A percentile compares a stretch with the other conserved stretches of the same genome.
Conservation (phyloP, 2,888 invertebrate genomes). For the Norana najaformis region DNA sequence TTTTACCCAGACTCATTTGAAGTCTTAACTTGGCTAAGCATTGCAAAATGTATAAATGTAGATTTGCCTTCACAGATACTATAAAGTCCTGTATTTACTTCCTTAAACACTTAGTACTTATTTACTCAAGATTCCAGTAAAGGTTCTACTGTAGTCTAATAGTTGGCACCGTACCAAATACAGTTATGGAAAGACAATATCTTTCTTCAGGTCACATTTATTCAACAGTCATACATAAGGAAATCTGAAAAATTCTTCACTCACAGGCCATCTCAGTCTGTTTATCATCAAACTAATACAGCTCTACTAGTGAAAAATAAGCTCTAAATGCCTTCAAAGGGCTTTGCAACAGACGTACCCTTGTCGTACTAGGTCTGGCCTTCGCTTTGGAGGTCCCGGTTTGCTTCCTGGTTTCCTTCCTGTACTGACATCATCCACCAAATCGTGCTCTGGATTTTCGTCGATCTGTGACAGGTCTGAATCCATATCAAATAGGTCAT, state of each 20-base stretch:
- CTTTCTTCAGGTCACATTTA: no score
- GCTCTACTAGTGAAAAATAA: neutral
- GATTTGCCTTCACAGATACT: no score
- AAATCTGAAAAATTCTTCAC: no score
- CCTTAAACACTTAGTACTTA: no score
- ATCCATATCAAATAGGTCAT: slow-evolving; percentile 15
- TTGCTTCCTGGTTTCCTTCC: neutral
- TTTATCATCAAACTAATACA: neutral
- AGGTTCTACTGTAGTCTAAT: neutral
- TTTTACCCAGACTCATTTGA: no score
- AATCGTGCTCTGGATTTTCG: neutral
- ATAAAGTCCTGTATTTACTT: no score
- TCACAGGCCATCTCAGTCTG: no score
- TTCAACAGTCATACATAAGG: no score
- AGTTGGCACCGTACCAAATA: neutral
- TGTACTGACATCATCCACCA: neutral
- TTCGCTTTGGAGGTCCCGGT: neutral
- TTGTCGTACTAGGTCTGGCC: neutral
- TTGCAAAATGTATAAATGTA: neutral
- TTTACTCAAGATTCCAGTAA: no score
- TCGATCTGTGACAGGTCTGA: neutral
- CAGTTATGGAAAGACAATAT: neutral
- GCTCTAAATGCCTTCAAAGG: neutral
- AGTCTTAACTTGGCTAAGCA: neutral
- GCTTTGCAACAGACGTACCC: neutral